Conservation (phyloP, 1,140 invertebrate species). For the Metopolophium dirhodum region DNA sequence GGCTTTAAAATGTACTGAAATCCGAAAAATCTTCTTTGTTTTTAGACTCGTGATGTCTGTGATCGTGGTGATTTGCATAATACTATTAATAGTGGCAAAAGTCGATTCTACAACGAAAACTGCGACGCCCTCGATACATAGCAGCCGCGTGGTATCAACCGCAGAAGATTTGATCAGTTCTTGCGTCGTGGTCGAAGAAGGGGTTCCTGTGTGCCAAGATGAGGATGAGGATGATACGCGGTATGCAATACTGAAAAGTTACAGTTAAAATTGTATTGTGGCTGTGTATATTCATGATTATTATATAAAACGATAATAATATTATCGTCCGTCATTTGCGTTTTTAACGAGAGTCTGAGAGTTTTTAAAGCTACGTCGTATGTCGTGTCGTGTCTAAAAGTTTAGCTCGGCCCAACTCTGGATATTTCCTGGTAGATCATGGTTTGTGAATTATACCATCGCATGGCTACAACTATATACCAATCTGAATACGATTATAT, state of each 20-base stretch:
- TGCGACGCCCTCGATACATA: background rate
- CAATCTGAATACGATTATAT: too few relatives aligned
- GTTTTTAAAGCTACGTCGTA: background rate
- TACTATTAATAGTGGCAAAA: background rate
- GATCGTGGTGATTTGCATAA: background rate
- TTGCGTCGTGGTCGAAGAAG: conserved; percentile 15
- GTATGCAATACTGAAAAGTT: background rate
- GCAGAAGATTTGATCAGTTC: conserved; percentile 1
- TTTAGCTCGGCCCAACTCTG: too few relatives aligned
- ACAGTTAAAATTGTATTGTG: background rate
- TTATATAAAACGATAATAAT: background rate
- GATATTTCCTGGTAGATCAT: background rate
- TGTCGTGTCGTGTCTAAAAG: background rate
- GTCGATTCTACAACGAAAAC: background rate
- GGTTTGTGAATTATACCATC: background rate
- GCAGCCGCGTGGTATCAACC: background rate
- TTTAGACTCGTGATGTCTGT: background rate
- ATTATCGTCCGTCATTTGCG: background rate
- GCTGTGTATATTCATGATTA: background rate
- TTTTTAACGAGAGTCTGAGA: background rate
- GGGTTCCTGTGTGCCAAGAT: conserved; percentile 39
- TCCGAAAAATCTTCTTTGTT: background rate
- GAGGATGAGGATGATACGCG: background rate
- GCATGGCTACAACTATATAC: background rate
- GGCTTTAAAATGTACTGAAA: background rate